These are phyloP conservation scores for Dioctria rufipes DNA, from an alignment of 2,888 invertebrate species.

Conservation along the genomic window DNA sequence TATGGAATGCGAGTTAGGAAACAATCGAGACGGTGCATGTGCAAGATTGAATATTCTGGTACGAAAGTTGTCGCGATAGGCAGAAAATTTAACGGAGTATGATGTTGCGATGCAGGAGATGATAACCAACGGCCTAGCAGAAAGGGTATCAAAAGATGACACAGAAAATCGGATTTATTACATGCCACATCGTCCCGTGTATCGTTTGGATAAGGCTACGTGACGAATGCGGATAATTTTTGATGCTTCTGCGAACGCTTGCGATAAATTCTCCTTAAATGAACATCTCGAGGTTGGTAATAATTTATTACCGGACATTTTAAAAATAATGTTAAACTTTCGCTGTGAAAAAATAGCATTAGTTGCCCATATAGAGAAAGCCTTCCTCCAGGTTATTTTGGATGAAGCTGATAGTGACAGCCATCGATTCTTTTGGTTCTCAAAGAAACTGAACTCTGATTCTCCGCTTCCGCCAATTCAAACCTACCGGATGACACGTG, in stretches of 20 bases:
- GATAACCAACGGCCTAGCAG: too few species aligned
- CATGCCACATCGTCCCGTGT: constrained; percentile 5
- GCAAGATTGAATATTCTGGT: too few species aligned
- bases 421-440: neutral
- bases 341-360: constrained; percentile 10
- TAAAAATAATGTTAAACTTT: constrained; percentile 1
- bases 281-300: constrained; percentile 17
- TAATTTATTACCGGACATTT: constrained; percentile 1
- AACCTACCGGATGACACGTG: constrained; percentile 43
- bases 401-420: neutral
- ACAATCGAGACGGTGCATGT: too few species aligned
- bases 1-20: too few species aligned
- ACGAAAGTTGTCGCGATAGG: too few species aligned
- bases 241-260: neutral
- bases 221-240: neutral
- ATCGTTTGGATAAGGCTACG: neutral
- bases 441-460: neutral
- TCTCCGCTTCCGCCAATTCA: constrained; percentile 1
- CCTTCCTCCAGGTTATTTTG: neutral
- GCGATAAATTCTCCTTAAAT: neutral
- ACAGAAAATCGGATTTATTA: too few species aligned
- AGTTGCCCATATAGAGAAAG: neutral
- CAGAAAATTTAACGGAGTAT: too few species aligned
- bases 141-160: too few species aligned
- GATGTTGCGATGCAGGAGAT: too few species aligned